A percentile compares a stretch with the other conserved stretches of the same genome.
Conservation (phyloP, 2,113 vertebrate species). For the Tichodroma muraria region DNA sequence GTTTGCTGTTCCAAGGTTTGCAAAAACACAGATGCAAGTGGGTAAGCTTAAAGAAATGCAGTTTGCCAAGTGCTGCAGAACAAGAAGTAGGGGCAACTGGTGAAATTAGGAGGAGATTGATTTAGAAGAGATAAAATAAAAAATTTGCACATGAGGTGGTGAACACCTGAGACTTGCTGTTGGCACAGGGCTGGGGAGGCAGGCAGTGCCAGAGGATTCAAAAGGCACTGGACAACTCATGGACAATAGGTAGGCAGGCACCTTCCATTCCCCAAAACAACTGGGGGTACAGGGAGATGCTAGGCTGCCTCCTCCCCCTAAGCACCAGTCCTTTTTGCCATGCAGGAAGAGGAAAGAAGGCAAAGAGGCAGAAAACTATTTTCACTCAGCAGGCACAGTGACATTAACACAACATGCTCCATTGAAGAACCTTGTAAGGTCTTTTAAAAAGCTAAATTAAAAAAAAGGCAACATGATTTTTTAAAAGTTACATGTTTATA, state of each 20-base stretch:
- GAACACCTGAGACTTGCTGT: background rate
- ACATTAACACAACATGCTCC: background rate
- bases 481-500: background rate
- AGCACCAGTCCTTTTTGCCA: background rate
- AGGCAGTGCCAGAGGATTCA: background rate
- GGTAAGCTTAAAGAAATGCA: background rate
- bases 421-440: fast-evolving
- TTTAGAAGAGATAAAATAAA: background rate
- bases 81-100: background rate
- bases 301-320: background rate
- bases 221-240: background rate
- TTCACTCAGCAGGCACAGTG: background rate
- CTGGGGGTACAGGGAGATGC: background rate
- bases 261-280: background rate
- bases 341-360: background rate
- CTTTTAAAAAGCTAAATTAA: background rate
- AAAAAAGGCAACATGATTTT: no score
- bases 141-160: background rate
- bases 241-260: background rate
- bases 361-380: background rate
- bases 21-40: background rate
- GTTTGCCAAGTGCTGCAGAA: background rate
- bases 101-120: background rate
- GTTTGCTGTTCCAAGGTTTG: background rate
- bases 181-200: background rate